These are phyloP conservation scores for Lordiphosa fenestrarum DNA, from an alignment of 2,888 invertebrate genomes.

Conservation along the genomic window DNA sequence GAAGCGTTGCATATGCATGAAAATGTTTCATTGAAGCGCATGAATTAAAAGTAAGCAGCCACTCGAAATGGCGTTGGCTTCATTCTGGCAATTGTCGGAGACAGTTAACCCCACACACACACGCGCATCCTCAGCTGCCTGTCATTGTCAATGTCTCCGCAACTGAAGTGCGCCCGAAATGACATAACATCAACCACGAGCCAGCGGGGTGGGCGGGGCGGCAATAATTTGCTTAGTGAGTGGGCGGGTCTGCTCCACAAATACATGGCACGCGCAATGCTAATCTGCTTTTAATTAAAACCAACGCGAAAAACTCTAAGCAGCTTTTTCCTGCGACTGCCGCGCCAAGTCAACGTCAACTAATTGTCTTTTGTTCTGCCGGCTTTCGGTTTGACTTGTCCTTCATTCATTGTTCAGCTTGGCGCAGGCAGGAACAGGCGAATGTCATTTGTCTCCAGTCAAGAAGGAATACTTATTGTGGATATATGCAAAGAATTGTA, in stretches of 20 bases:
- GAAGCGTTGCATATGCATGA: conserved; percentile 38
- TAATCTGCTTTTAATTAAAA: conserved; percentile 74
- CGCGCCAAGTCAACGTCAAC: conserved; percentile 27
- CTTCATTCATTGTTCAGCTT: conserved; percentile 30
- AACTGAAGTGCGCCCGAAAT: conserved; percentile 38
- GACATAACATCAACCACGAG: conserved; percentile 14
- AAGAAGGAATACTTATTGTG: conserved; percentile 17
- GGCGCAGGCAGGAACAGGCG: conserved; percentile 14
- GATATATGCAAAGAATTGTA: conserved; percentile 20
- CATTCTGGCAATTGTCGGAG: conserved; percentile 48
- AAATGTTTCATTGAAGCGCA: conserved; percentile 41
- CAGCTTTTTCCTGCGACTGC: conserved; percentile 37
- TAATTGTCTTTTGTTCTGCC: conserved; percentile 53
- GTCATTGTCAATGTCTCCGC: conserved; percentile 62
- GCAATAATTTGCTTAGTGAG: conserved; percentile 51
- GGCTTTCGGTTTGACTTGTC: conserved; percentile 25
- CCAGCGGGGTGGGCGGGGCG: neutral
- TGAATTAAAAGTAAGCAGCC: conserved; percentile 44
- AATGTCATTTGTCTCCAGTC: conserved; percentile 43
- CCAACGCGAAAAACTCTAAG: conserved; percentile 52
- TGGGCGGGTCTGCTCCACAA: conserved; percentile 17
- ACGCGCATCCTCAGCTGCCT: conserved; percentile 16
- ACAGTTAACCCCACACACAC: conserved; percentile 27
- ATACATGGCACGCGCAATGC: conserved; percentile 59
- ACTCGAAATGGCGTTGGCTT: conserved; percentile 56